phyloP scores from a whole-genome alignment of 2,797 vertebrate species.

The Sandelia bainsii region DNA sequence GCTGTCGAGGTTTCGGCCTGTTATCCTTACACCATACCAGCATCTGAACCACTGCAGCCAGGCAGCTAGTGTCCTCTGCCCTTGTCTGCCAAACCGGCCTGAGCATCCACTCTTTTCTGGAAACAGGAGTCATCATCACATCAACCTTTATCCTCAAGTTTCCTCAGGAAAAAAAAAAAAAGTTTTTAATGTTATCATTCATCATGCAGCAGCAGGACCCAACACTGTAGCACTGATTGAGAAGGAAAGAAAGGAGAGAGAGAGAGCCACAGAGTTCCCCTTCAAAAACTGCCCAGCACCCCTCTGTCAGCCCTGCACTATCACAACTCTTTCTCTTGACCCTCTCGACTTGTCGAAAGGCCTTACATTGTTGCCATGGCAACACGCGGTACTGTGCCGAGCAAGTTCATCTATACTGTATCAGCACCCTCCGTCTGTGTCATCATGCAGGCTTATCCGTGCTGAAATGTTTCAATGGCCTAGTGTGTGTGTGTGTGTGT shows the following conservation, averaged over 20 bases:
- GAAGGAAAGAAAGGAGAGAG: constrained; percentile 34
- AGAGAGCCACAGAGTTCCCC: constrained; percentile 63
- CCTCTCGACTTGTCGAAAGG: constrained; percentile 67
- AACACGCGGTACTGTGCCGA: constrained; percentile 55
- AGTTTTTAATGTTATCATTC: constrained; percentile 54
- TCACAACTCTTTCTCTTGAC: constrained; percentile 64
- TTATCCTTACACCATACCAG: constrained; percentile 43
- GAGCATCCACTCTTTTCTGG: constrained; percentile 26
- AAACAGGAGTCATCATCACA: constrained; percentile 41
- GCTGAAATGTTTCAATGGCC: constrained; percentile 69
- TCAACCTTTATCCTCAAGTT: constrained; percentile 45
- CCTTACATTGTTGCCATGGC: constrained; percentile 67
- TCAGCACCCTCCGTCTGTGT: constrained; percentile 65
- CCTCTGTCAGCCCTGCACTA: constrained; percentile 18
- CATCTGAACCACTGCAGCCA: constrained; percentile 34
- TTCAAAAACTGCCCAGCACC: constrained; percentile 49
- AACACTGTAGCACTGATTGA: constrained; percentile 52
- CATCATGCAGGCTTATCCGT: constrained; percentile 66
- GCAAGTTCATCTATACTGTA: constrained; percentile 75
- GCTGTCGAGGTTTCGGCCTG: constrained; percentile 9
- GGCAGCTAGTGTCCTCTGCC: constrained; percentile 26
- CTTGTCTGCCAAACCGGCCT: constrained; percentile 1
- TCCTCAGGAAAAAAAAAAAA: constrained; percentile 14
- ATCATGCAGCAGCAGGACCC: constrained; percentile 19
- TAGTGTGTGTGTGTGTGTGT: constrained; percentile 20